A percentile compares a stretch with the other conserved stretches of the same genome.
These are phyloP conservation scores for Sialia sialis DNA, from an alignment of 2,113 vertebrate genomes.

Conservation along the genomic window DNA sequence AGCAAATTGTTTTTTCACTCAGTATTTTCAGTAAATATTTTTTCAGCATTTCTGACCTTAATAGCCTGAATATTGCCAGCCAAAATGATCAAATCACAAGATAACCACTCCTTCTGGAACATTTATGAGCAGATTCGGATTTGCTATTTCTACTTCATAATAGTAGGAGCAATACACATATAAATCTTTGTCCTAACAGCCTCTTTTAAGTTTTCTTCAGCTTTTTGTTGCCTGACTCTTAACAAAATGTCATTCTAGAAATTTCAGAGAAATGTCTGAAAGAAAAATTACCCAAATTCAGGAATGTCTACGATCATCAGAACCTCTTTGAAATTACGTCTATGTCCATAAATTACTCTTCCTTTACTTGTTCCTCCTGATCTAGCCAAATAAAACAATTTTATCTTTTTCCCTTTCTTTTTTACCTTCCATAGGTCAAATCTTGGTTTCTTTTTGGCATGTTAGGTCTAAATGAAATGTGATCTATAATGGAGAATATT, in stretches of 20 bases:
- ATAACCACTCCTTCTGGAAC: neutral
- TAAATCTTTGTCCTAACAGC: neutral
- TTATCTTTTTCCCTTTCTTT: neutral
- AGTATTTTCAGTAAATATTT: neutral
- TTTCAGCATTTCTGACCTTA: neutral
- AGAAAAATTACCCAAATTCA: neutral
- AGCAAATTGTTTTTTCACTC: neutral
- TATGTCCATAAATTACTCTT: neutral
- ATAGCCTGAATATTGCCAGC: neutral
- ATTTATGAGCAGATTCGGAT: neutral
- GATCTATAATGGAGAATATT: neutral
- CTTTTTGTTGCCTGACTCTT: neutral
- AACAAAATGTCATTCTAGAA: neutral
- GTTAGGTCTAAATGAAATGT: neutral
- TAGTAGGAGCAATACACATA: neutral
- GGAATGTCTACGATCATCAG: neutral
- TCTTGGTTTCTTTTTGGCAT: neutral
- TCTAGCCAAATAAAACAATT: neutral
- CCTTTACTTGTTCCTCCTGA: neutral
- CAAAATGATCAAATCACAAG: neutral
- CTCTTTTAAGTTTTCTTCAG: neutral
- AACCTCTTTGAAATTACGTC: neutral
- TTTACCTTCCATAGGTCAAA: neutral
- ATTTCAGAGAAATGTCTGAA: neutral
- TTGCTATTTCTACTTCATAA: neutral